Conservation (phyloP, 1,140 invertebrate genomes). For the Pseudomyrmex pallidus region DNA sequence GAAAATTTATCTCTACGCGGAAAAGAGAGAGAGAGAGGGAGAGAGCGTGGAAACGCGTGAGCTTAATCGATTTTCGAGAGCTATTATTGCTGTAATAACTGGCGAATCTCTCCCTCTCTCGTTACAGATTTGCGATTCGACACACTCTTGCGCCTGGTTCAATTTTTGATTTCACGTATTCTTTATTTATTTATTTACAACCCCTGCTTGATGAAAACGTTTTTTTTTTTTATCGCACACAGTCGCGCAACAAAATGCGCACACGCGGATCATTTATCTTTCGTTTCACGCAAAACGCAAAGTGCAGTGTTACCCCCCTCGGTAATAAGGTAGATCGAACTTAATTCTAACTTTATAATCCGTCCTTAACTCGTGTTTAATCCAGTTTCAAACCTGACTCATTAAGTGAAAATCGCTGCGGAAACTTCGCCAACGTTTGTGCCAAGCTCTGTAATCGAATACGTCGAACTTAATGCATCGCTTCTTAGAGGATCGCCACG, state of each 20-base stretch:
- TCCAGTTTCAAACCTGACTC: slow-evolving; percentile 59
- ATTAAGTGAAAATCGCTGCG: slow-evolving; percentile 57
- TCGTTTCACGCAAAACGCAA: slow-evolving; percentile 4
- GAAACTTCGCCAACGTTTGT: slow-evolving; percentile 43
- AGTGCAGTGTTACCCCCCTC: slow-evolving; percentile 8
- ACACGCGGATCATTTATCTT: neutral
- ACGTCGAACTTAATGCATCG: slow-evolving; percentile 55
- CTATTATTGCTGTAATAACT: neutral
- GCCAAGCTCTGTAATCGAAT: slow-evolving; percentile 43
- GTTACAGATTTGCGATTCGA: neutral
- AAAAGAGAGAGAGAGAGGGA: too few species aligned
- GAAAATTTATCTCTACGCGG: neutral
- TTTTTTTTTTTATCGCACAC: too few species aligned
- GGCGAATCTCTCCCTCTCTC: too few species aligned
- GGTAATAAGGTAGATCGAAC: slow-evolving; percentile 57
- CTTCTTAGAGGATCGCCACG: slow-evolving; percentile 16
- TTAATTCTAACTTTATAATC: slow-evolving; percentile 62
- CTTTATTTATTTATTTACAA: too few species aligned
- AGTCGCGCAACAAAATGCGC: neutral
- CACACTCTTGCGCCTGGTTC: too few species aligned
- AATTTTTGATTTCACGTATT: too few species aligned
- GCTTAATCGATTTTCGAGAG: neutral
- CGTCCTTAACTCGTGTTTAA: slow-evolving; percentile 57
- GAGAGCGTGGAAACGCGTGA: neutral
- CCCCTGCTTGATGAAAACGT: too few species aligned